phyloP scores from a whole-genome alignment of 2,797 vertebrate genomes.

The Podargus strigoides region DNA sequence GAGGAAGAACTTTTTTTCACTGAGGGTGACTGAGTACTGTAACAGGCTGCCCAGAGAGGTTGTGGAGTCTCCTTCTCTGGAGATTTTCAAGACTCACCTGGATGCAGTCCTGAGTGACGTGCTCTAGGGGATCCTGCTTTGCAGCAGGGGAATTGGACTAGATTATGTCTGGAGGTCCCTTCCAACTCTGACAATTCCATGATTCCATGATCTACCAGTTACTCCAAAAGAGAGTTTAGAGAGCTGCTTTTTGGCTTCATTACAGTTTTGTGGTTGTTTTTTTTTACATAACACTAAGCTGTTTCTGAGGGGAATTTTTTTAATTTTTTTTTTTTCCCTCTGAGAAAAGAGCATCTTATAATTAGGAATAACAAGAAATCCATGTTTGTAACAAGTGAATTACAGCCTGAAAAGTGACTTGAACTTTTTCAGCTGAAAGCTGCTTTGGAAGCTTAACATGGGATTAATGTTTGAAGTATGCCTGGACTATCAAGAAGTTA shows the following conservation, averaged over 20 bases:
- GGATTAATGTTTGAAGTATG: conserved; percentile 21
- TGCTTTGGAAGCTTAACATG: conserved; percentile 7
- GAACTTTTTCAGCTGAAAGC: not conserved
- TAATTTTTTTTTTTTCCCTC: too few species aligned
- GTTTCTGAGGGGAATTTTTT: not conserved
- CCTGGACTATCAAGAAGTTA: conserved; percentile 14
- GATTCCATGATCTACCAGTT: not conserved
- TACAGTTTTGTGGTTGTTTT: too few species aligned
- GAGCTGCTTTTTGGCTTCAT: not conserved
- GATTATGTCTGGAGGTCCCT: too few species aligned
- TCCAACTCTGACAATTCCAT: too few species aligned
- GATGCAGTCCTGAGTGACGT: too few species aligned
- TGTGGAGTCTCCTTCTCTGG: too few species aligned
- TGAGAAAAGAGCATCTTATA: not conserved
- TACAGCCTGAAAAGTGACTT: not conserved
- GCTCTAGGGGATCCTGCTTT: too few species aligned
- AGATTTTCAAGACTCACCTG: too few species aligned
- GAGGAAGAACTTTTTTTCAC: too few species aligned
- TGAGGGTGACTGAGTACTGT: too few species aligned
- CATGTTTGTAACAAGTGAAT: not conserved
- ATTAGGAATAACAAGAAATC: not conserved
- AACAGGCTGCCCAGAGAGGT: too few species aligned
- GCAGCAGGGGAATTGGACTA: too few species aligned
- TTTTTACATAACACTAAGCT: not conserved
- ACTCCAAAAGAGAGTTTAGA: not conserved